These are phyloP conservation scores for Xanthostigma xanthostigma DNA, from an alignment of 2,888 invertebrate genomes.

Conservation along the genomic window DNA sequence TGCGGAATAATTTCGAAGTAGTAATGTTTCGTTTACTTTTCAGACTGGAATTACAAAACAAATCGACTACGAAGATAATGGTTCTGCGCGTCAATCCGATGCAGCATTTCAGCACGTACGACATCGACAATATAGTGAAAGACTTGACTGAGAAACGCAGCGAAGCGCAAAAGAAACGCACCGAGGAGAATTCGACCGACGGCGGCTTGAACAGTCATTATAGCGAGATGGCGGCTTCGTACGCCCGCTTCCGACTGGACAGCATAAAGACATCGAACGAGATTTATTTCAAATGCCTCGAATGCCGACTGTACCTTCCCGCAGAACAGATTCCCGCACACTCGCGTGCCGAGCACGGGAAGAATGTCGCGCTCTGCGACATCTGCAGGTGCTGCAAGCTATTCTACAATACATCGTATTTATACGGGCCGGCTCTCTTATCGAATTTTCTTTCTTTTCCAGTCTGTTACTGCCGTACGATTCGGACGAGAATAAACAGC, in stretches of 20 bases:
- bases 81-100: background rate
- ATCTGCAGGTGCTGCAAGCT: background rate
- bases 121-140: conserved; percentile 1
- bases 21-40: no score
- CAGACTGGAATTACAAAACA: background rate
- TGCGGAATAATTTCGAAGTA: no score
- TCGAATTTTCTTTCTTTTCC: background rate
- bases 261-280: conserved; percentile 1
- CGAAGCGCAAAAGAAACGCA: background rate
- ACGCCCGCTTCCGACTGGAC: conserved; percentile 1
- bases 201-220: no score
- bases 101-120: background rate
- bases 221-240: background rate
- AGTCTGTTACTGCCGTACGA: conserved; percentile 4
- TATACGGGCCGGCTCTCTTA: background rate
- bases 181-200: no score
- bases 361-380: conserved; percentile 1
- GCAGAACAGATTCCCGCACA: background rate
- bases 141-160: background rate
- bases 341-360: background rate
- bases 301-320: conserved; percentile 2
- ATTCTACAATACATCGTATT: background rate
- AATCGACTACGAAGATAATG: background rate
- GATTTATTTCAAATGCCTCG: conserved; percentile 1
- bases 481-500: background rate